Percentiles rank a stretch among this genome's conserved stretches.
Evolutionary conservation across 2,888 invertebrate species (phyloP).

Genomic region (Cerastis leucographa): DNA sequence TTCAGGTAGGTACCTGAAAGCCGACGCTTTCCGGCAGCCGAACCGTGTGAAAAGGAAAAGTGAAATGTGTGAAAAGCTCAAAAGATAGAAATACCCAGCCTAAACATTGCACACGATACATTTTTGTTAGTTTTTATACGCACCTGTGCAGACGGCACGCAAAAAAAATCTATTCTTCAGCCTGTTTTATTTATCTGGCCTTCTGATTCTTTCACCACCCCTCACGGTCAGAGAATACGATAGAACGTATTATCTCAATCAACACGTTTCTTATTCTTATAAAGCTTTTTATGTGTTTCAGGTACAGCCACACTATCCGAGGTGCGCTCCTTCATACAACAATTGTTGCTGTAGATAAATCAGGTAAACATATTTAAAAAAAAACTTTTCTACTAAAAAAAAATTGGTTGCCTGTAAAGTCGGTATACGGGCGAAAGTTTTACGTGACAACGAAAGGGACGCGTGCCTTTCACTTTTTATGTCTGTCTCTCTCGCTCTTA

Average conservation of each 20-base stretch:
- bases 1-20: no score
- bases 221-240: constrained; percentile 14
- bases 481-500: no score
- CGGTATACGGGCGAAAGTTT: no score
- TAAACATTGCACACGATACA: constrained; percentile 13
- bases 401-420: no score
- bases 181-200: constrained; percentile 32
- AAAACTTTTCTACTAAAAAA: no score
- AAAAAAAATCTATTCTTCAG: constrained; percentile 16
- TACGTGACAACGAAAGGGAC: no score
- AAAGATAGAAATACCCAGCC: background rate
- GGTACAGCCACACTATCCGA: constrained; percentile 81
- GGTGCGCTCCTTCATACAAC: constrained; percentile 81
- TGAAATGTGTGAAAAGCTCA: no score
- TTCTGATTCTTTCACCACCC: constrained; percentile 23
- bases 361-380: constrained; percentile 20
- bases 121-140: constrained; percentile 36
- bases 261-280: constrained; percentile 3
- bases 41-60: background rate
- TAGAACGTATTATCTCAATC: constrained; percentile 15
- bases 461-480: no score
- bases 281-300: constrained; percentile 66
- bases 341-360: constrained; percentile 58
- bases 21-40: background rate
- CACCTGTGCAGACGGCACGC: background rate